Evolutionary conservation across 2,797 vertebrate genomes (phyloP).

Genomic region (Zonotrichia albicollis): DNA sequence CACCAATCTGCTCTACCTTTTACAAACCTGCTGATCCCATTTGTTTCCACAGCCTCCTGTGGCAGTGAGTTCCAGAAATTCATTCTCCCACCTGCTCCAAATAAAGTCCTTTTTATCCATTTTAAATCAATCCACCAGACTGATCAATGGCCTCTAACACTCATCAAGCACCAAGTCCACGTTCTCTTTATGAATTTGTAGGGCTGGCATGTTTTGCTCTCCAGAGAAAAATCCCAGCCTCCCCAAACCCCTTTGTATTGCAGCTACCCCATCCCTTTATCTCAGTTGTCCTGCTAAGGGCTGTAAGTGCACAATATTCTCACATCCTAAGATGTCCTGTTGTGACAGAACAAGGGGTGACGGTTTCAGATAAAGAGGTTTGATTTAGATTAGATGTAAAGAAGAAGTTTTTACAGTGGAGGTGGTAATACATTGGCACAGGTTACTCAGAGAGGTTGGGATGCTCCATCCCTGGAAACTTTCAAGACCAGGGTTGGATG

Average conservation of each 20-base stretch:
- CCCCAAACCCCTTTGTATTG: not conserved
- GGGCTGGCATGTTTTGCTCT: not conserved
- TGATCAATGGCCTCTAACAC: not conserved
- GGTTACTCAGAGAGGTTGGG: not conserved
- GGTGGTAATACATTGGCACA: not conserved
- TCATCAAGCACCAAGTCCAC: not conserved
- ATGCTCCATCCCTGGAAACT: not conserved
- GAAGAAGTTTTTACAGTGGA: not conserved
- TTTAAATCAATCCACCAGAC: not conserved
- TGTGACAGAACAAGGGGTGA: not conserved
- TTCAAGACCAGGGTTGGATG: not conserved
- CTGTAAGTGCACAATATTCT: not conserved
- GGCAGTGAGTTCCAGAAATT: constrained; percentile 33
- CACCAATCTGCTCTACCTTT: not conserved
- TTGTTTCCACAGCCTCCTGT: not conserved
- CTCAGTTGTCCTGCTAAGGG: not conserved
- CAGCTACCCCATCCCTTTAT: not conserved
- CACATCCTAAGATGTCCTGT: not conserved
- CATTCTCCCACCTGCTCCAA: not conserved
- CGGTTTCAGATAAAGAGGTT: not conserved
- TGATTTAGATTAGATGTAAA: not conserved
- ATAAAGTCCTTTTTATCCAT: not conserved
- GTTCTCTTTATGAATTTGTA: not conserved
- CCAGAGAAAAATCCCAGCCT: not conserved
- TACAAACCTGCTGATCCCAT: constrained; percentile 26